Evolutionary conservation across 2,797 vertebrate genomes (phyloP), one percentile per base, ranked within the genome.

Genomic region (Poeciliopsis infans): DNA sequence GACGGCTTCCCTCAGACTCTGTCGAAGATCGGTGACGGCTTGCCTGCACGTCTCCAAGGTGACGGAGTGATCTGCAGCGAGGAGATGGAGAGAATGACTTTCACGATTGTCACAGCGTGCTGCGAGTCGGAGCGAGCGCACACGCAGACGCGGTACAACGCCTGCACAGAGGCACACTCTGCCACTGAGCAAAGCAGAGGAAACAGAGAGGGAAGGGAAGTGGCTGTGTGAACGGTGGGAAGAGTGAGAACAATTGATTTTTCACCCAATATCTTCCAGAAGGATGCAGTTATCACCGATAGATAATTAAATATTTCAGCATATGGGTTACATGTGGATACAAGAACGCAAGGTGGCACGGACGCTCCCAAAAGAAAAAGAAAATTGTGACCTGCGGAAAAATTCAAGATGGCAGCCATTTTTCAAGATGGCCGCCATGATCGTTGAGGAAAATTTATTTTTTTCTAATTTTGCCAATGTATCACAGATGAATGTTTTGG

Each of bases 21-120:
- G 90, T 80, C 96, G 97, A 55, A 99, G 97, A 82, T 98, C 97
- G 0, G 87, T 92, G 20, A 96, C 96, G 28, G 96, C 94, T 64
- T 96, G 95, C 83, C 95, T 95, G 75, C 98, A 99, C 49, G 96
- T 95, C 91, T 98, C 96, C 91, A 98, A 39, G 72, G 95, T 97
- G 92, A 96, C 81, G 18, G 83, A 75, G 0, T 66, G 75, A 68
- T 95, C 97, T 98, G 93, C 80, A 72, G 74, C 75, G 71, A 81
- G 41, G 79, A 51, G 83, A 79, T 4, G 72, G 47, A 75, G 74
- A 43, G 69, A 75, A 79, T 18, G 57, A 71, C 75, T 80, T 86
- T 91, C 20, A 86, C 72, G 72, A 74, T 57, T 1, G 11, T 4
- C 75, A 18, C 84, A 61, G 79, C 70, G 69, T 46, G 83, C 41